Percentiles rank a stretch among this genome's conserved stretches.
phyloP scores from a whole-genome alignment of 37 sponge, comb jelly and placozoan species.

The Hormiphora californensis region DNA sequence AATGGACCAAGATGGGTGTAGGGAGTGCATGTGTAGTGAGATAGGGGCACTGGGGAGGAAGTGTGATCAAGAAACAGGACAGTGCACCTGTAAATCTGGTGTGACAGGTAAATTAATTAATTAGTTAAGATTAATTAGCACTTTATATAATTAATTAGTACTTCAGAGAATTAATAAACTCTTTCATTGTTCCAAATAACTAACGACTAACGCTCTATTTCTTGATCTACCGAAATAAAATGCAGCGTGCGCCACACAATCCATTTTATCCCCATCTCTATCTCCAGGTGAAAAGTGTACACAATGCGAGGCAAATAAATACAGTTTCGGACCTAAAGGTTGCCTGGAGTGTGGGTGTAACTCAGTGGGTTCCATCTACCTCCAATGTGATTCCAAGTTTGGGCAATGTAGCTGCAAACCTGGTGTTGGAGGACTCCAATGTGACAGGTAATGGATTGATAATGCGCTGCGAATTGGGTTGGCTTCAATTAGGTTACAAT shows the following conservation, averaged over 20 bases:
- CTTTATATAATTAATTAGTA: no score
- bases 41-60: neutral
- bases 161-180: no score
- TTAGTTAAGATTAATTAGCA: no score
- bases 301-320: neutral
- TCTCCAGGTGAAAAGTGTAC: constrained; percentile 14
- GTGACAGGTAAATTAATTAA: constrained; percentile 27
- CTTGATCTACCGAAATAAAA: neutral
- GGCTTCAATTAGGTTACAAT: no score
- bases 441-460: constrained; percentile 26
- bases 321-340: constrained; percentile 10
- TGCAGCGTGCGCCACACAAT: neutral
- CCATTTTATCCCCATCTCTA: neutral
- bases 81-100: constrained; percentile 34
- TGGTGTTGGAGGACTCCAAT: constrained; percentile 8
- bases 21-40: neutral
- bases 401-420: constrained; percentile 49
- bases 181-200: no score
- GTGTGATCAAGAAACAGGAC: constrained; percentile 13
- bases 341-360: constrained; percentile 27
- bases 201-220: no score
- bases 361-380: neutral
- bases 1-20: neutral
- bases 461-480: no score
- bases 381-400: neutral